A percentile compares a stretch with the other conserved stretches of the same genome.
phyloP scores from a whole-genome alignment of 1,140 invertebrate genomes.

The Cotesia vestalis region DNA sequence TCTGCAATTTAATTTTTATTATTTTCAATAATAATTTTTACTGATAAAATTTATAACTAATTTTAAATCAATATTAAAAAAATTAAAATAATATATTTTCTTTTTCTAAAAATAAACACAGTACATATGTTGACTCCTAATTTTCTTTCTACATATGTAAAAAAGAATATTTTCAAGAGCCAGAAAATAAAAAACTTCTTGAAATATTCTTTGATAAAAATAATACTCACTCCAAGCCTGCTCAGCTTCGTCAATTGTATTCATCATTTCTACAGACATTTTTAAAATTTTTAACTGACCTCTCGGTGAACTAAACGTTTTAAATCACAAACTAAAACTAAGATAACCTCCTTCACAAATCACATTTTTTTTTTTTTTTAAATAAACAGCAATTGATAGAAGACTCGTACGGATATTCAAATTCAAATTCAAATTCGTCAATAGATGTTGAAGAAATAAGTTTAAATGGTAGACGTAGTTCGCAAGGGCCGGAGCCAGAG shows the following conservation, averaged over 20 bases:
- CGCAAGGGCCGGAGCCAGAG: constrained; percentile 55
- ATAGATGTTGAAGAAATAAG: constrained; percentile 47
- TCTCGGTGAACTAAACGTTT: constrained; percentile 49
- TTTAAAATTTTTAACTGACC: constrained; percentile 43
- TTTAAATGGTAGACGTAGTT: constrained; percentile 48
- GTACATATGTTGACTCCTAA: too few species aligned
- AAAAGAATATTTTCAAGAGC: too few species aligned
- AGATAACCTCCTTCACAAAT: too few species aligned
- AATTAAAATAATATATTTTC: too few species aligned
- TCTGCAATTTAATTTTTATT: constrained; percentile 69
- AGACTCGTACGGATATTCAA: constrained; percentile 44
- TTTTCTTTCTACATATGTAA: too few species aligned
- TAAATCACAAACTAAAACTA: constrained; percentile 35
- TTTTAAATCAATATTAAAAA: too few species aligned
- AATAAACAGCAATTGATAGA: constrained; percentile 49
- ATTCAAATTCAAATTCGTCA: neutral
- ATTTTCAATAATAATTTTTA: constrained; percentile 8
- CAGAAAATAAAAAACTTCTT: too few species aligned
- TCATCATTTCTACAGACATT: constrained; percentile 62
- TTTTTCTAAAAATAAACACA: too few species aligned
- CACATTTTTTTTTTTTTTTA: neutral
- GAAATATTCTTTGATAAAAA: neutral
- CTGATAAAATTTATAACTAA: too few species aligned
- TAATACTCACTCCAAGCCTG: constrained; percentile 65
- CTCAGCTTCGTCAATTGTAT: constrained; percentile 61